phyloP scores from a whole-genome alignment of 2,888 invertebrate genomes.

The Auanema freiburgensis region DNA sequence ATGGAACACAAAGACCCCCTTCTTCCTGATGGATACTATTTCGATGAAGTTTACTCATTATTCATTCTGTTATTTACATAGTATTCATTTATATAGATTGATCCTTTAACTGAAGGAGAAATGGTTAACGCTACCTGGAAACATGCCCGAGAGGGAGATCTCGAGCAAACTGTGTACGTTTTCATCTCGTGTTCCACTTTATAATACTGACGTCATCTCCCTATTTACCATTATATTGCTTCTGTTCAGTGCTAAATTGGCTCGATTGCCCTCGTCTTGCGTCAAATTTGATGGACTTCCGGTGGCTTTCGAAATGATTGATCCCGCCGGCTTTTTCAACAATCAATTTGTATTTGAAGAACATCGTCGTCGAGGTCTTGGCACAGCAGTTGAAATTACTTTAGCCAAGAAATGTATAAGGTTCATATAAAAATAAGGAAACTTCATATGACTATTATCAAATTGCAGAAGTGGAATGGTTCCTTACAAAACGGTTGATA shows the following conservation, averaged over 20 bases:
- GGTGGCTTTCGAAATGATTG: slow-evolving; percentile 46
- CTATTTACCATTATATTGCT: neutral
- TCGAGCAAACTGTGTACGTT: slow-evolving; percentile 42
- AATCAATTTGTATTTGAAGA: slow-evolving; percentile 42
- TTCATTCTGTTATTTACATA: no score
- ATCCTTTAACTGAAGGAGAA: slow-evolving; percentile 36
- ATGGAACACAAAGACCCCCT: slow-evolving; percentile 19
- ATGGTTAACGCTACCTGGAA: slow-evolving; percentile 40
- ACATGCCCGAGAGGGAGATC: slow-evolving; percentile 40
- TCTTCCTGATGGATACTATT: slow-evolving; percentile 33
- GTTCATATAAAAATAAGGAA: slow-evolving; percentile 9
- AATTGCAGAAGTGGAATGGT: slow-evolving; percentile 29
- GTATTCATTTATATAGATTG: slow-evolving; percentile 24
- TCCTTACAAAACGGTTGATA: slow-evolving; percentile 45
- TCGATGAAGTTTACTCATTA: slow-evolving; percentile 31
- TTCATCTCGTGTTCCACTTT: neutral
- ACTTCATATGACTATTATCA: neutral
- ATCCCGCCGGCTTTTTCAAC: slow-evolving; percentile 44
- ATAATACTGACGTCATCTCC: neutral
- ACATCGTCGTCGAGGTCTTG: slow-evolving; percentile 39
- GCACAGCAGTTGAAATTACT: slow-evolving; percentile 38
- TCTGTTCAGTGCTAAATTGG: slow-evolving; percentile 37
- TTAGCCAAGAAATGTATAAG: slow-evolving; percentile 34
- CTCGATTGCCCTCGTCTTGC: slow-evolving; percentile 37
- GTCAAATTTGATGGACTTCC: slow-evolving; percentile 32